Conservation (phyloP, 2,888 invertebrate genomes). For the Oxyscelio sp. region DNA sequence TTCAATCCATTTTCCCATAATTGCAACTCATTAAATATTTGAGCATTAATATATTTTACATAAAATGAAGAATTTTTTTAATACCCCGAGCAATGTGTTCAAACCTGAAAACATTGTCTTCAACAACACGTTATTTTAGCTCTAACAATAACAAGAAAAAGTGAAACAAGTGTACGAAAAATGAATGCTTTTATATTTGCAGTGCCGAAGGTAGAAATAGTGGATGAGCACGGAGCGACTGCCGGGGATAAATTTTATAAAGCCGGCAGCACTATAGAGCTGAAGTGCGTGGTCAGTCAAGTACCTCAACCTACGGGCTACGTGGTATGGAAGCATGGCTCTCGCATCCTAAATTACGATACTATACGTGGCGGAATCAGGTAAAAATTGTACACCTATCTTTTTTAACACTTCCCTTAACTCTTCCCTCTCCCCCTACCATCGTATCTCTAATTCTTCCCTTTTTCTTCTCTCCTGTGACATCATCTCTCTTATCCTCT, state of each 20-base stretch:
- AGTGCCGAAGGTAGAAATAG: conserved; percentile 95
- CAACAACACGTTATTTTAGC: neutral
- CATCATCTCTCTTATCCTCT: no score
- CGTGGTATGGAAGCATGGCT: conserved; percentile 94
- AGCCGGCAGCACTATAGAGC: conserved; percentile 94
- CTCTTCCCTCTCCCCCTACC: no score
- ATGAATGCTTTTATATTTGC: conserved; percentile 80
- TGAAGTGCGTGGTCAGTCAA: conserved; percentile 94
- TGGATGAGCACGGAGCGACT: conserved; percentile 93
- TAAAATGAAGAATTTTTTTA: neutral
- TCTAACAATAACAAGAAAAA: neutral
- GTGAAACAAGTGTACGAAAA: neutral
- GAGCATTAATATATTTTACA: neutral
- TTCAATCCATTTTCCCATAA: neutral
- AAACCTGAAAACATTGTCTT: neutral
- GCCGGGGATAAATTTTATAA: conserved; percentile 95
- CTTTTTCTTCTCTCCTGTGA: no score
- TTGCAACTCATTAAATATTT: neutral
- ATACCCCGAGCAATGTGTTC: neutral
- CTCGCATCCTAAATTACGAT: conserved; percentile 93
- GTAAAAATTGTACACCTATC: conserved; percentile 88
- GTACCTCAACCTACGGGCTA: conserved; percentile 93
- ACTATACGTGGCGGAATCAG: conserved; percentile 94
- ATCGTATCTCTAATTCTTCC: no score
- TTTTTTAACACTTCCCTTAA: no score